phyloP scores from a whole-genome alignment of 2,113 vertebrate species.

The Hippocampus guttulatus region DNA sequence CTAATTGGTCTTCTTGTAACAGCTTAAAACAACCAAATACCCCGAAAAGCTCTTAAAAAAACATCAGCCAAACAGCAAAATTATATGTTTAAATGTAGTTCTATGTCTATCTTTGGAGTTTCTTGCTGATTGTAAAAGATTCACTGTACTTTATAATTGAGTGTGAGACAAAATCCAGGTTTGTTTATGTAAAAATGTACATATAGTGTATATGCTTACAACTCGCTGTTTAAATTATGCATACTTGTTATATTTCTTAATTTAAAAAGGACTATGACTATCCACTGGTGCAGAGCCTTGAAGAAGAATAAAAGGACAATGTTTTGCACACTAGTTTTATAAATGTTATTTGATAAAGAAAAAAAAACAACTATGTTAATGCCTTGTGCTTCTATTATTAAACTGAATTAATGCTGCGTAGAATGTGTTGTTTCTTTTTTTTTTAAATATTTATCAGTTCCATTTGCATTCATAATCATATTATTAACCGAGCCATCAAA shows the following conservation, averaged over 20 bases:
- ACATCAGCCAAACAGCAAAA: slow-evolving; percentile 50
- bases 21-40: slow-evolving; percentile 53
- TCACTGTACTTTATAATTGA: slow-evolving; percentile 64
- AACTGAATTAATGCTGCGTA: slow-evolving; percentile 92
- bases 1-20: slow-evolving; percentile 39
- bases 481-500: not conserved
- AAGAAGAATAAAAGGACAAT: slow-evolving; percentile 77
- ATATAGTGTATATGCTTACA: slow-evolving; percentile 70
- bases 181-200: slow-evolving; percentile 70
- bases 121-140: slow-evolving; percentile 68
- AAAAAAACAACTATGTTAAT: slow-evolving; percentile 67
- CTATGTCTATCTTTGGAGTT: slow-evolving; percentile 51
- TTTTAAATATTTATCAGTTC: not conserved
- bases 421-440: slow-evolving; percentile 78
- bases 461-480: not conserved
- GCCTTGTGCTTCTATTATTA: slow-evolving; percentile 82
- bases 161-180: slow-evolving; percentile 68
- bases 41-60: slow-evolving; percentile 49
- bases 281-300: slow-evolving; percentile 76
- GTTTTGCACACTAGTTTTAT: slow-evolving; percentile 91
- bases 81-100: slow-evolving; percentile 46
- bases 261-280: slow-evolving; percentile 75
- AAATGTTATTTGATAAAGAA: slow-evolving; percentile 76
- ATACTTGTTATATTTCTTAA: slow-evolving; percentile 78
- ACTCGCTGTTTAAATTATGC: slow-evolving; percentile 76